A percentile compares a stretch with the other conserved stretches of the same genome.
These are phyloP conservation scores for Sogatella furcifera DNA, from an alignment of 1,140 invertebrate genomes.

Conservation along the genomic window DNA sequence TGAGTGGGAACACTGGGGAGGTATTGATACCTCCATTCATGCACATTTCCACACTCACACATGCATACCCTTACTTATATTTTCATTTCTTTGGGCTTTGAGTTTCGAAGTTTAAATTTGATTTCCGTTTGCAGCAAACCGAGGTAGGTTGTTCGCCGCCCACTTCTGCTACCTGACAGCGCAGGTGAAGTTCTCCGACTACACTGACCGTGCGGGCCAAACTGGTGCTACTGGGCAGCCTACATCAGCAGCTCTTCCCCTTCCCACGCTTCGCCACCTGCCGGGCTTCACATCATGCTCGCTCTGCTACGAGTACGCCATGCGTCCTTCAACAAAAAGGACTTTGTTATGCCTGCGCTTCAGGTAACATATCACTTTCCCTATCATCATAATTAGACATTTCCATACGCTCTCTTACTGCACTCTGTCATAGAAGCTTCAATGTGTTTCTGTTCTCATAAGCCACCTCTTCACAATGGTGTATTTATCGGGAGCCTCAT, in stretches of 20 bases:
- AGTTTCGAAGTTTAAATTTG: too few relatives aligned
- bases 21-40: too few relatives aligned
- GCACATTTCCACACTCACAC: too few relatives aligned
- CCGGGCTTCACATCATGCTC: constrained; percentile 86
- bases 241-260: constrained; percentile 45
- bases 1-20: too few relatives aligned
- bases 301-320: constrained; percentile 89
- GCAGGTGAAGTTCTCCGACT: constrained; percentile 60
- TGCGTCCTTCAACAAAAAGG: constrained; percentile 65
- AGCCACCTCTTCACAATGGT: too few relatives aligned
- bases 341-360: constrained; percentile 58
- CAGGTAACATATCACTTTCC: constrained; percentile 39
- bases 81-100: too few relatives aligned
- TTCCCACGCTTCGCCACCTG: constrained; percentile 61
- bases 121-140: constrained; percentile 33
- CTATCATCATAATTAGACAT: too few relatives aligned
- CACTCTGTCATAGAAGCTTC: too few relatives aligned
- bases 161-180: constrained; percentile 92
- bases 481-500: too few relatives aligned
- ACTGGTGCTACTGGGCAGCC: constrained; percentile 69
- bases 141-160: constrained; percentile 71
- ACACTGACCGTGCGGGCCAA: constrained; percentile 49
- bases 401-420: too few relatives aligned
- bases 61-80: too few relatives aligned
- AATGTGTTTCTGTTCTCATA: too few relatives aligned